Base-by-base conservation (phyloP, 2,797 vertebrate species). In the Artibeus lituratus region DNA sequence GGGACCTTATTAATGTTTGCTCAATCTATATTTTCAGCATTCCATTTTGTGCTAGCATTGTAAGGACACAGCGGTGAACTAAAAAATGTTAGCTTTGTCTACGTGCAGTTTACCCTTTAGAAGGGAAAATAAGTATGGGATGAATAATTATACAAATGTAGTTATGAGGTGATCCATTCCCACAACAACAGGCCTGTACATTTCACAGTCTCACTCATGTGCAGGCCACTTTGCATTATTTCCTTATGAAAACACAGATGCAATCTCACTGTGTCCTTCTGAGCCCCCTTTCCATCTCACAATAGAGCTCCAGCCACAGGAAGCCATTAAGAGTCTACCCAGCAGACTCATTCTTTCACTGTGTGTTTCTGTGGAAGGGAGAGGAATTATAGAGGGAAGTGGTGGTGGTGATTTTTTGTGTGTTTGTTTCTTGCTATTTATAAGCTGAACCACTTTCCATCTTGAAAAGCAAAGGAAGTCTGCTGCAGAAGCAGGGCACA, bases 371-470 rank as follows among this genome's bases (percentile, higher is more conserved):
- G 65, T 82, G 14, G 12, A 26, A 90, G 70, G 44, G 65, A 29
- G 67, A 15, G 57, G n/a, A 91, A 78, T 65, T 42, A 82, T 35
- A 62, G 51, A 55, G 55, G 32, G 49, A 91, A 29, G 18, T 51
- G 24, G 78, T 44, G 15, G 37, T 10, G 2, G 29, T 1, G 2
- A 5, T 22, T 49, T 82, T 62, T 37, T 47, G 29, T 29, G 47
- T 47, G 29, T 76, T 78, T 37, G 26, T 5, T 44, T 47, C 37
- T 18, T 15, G 62, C 24, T 44, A 74, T 55, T 39, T 15, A 8
- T 69, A 81, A 94, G 44, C 82, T 82, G 65, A 88, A 44, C 53
- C 87, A 44, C 76, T 93, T 97, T 96, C 26, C 7, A 77, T 92
- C 95, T 59, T 95, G 94, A 91, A 85, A 90, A 67, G 47, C 3